phyloP scores from a whole-genome alignment of 2,797 vertebrate species.

The Tachyglossus aculeatus region DNA sequence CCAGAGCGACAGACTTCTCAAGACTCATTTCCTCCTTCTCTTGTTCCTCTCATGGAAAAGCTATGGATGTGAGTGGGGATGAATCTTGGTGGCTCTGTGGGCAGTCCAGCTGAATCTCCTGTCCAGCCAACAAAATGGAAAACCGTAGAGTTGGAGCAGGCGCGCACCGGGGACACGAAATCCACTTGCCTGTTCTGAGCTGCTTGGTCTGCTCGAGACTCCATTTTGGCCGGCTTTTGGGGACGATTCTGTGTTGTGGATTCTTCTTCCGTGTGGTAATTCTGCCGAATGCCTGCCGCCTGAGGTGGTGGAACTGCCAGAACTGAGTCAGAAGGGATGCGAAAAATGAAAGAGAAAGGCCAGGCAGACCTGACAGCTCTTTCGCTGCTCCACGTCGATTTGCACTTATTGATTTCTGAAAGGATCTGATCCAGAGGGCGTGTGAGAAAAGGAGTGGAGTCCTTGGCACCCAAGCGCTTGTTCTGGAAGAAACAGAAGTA shows the following conservation, averaged over 20 bases:
- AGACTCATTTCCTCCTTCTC: not conserved
- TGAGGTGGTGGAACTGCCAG: no score
- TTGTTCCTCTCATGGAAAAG: conserved; percentile 21
- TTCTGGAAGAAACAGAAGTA: no score
- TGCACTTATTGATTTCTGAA: no score
- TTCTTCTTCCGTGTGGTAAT: not conserved
- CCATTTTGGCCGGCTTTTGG: not conserved
- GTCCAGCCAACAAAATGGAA: conserved; percentile 9
- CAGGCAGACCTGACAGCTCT: no score
- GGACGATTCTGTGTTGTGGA: not conserved
- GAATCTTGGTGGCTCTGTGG: conserved; percentile 24
- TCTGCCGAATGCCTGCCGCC: not conserved
- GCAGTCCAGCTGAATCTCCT: conserved; percentile 6
- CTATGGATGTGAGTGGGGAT: conserved; percentile 32
- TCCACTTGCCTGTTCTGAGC: not conserved
- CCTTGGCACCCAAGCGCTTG: no score
- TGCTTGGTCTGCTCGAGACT: not conserved
- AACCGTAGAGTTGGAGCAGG: not conserved
- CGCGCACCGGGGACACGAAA: not conserved
- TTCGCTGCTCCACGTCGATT: no score
- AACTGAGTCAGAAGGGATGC: no score
- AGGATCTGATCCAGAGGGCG: no score
- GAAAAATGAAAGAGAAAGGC: no score
- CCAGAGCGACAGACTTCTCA: conserved; percentile 34
- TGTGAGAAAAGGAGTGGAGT: no score